Percentiles rank a stretch among this genome's conserved stretches.
Conservation (phyloP, 2,888 invertebrate genomes). For the Paralinhomoeus sp. region DNA sequence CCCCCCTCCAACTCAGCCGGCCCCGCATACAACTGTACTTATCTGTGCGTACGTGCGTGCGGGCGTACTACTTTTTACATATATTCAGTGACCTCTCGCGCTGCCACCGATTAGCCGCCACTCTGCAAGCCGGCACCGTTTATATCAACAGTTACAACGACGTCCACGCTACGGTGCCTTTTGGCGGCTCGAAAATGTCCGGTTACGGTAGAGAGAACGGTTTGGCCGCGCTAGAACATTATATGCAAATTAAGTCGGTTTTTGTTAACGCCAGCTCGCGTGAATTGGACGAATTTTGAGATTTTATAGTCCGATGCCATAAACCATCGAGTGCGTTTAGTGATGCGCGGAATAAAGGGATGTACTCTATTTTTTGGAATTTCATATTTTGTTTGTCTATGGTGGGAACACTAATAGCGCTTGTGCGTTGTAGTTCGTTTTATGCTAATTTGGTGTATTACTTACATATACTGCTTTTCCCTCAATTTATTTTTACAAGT, state of each 20-base stretch:
- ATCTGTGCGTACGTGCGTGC: neutral
- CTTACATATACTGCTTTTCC: too few relatives aligned
- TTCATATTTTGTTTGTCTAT: too few relatives aligned
- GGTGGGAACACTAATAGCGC: too few relatives aligned
- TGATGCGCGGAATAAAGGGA: too few relatives aligned
- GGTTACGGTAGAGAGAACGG: constrained; percentile 37
- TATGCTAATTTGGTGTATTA: too few relatives aligned
- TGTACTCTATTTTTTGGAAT: too few relatives aligned
- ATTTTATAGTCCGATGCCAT: too few relatives aligned
- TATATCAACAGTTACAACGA: constrained; percentile 38
- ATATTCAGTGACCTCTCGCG: constrained; percentile 30
- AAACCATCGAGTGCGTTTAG: too few relatives aligned
- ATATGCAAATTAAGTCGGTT: constrained; percentile 35
- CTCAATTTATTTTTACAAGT: too few relatives aligned
- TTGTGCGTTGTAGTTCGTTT: too few relatives aligned
- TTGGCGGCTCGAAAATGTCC: constrained; percentile 34
- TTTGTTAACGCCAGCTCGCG: constrained; percentile 28
- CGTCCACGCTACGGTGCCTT: constrained; percentile 34
- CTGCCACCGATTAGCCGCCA: constrained; percentile 31
- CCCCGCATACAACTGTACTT: neutral
- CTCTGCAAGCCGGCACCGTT: constrained; percentile 34
- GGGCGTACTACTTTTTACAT: neutral
- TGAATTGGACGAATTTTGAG: too few relatives aligned
- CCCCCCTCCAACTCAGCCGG: too few relatives aligned
- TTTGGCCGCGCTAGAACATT: constrained; percentile 31